phyloP scores from a whole-genome alignment of 2,113 vertebrate genomes.

The Neolamprologus tretocephalus region DNA sequence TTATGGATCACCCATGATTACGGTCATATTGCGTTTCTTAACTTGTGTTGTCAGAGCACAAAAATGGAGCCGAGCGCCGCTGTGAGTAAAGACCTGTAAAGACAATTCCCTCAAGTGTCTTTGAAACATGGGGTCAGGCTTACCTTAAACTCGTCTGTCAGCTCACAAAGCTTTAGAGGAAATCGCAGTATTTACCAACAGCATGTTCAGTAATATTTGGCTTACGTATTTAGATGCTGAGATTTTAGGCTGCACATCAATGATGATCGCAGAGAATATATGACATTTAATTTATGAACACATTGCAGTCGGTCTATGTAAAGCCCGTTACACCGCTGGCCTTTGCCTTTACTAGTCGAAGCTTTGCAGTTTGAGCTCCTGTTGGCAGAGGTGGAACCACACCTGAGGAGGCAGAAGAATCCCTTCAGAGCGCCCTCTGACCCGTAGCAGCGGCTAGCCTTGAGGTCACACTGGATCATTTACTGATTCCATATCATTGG shows the following conservation, averaged over 20 bases:
- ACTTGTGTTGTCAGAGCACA: not conserved
- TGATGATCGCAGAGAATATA: not conserved
- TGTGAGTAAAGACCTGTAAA: not conserved
- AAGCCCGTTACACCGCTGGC: not conserved
- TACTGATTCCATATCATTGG: not conserved
- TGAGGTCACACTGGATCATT: not conserved
- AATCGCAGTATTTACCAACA: not conserved
- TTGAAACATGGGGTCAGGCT: not conserved
- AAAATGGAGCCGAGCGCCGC: not conserved
- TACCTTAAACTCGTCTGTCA: not conserved
- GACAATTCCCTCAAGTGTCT: not conserved
- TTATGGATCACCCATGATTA: constrained; percentile 32
- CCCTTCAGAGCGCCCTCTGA: not conserved
- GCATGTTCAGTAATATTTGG: not conserved
- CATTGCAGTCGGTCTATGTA: not conserved
- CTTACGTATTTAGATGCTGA: not conserved
- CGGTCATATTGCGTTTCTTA: not conserved
- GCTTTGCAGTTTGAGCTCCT: not conserved
- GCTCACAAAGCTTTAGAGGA: not conserved
- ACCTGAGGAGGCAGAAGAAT: not conserved
- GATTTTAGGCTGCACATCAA: not conserved
- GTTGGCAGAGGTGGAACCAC: not conserved
- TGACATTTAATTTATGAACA: not conserved
- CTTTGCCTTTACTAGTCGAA: not conserved
- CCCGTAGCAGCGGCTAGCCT: not conserved